Percentiles rank a stretch among this genome's conserved stretches.
Evolutionary conservation across 2,797 vertebrate genomes (phyloP).

Genomic region (Pseudochirops corinnae): DNA sequence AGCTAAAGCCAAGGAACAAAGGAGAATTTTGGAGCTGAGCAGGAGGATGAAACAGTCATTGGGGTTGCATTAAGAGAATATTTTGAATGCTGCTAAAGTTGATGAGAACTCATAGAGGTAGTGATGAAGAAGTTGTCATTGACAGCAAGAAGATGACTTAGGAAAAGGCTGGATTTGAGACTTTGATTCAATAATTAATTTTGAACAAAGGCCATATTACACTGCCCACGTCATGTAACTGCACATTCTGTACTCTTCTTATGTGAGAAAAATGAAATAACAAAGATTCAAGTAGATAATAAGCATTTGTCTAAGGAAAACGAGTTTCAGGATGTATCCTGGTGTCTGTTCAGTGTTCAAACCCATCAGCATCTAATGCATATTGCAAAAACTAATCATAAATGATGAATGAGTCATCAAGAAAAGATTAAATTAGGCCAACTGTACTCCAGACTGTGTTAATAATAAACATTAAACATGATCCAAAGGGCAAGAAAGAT

Average conservation of each 20-base stretch:
- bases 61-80: not conserved
- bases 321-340: not conserved
- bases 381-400: not conserved
- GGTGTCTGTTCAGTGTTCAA: not conserved
- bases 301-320: not conserved
- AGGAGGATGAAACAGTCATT: not conserved
- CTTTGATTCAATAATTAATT: not conserved
- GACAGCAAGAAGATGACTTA: not conserved
- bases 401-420: not conserved
- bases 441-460: not conserved
- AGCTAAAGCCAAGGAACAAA: not conserved
- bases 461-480: not conserved
- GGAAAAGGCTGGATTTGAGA: not conserved
- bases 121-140: not conserved
- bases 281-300: not conserved
- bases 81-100: not conserved
- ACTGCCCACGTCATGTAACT: not conserved
- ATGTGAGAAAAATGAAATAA: not conserved
- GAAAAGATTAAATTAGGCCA: not conserved
- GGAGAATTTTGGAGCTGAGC: not conserved
- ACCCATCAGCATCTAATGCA: not conserved
- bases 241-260: not conserved
- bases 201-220: not conserved
- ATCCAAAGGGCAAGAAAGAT: not conserved
- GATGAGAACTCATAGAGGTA: slow-evolving; percentile 7